Evolutionary conservation across 2,888 invertebrate species (phyloP).

Genomic region (Calliphora vomitoria): DNA sequence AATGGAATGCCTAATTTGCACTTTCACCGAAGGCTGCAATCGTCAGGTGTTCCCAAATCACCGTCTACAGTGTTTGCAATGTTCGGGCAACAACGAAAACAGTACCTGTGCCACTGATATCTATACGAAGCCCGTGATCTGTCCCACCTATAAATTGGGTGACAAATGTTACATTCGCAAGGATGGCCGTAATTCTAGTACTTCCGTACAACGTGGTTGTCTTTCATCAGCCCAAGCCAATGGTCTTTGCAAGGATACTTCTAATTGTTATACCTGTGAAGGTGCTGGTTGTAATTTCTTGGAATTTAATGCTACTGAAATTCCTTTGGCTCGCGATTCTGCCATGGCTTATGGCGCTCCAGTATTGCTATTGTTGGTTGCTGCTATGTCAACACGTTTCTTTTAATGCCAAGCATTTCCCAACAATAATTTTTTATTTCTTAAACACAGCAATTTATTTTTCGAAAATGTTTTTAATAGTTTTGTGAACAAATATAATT

Average conservation of each 20-base stretch:
- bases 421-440: not conserved
- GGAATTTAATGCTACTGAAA: constrained; percentile 74
- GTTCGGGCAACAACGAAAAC: constrained; percentile 77
- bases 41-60: constrained; percentile 80
- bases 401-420: constrained; percentile 34
- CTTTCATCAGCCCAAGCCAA: constrained; percentile 78
- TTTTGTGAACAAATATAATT: constrained; percentile 4
- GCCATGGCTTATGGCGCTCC: constrained; percentile 75
- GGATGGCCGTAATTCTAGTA: constrained; percentile 74
- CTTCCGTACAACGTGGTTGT: constrained; percentile 82
- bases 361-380: constrained; percentile 75
- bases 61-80: constrained; percentile 81
- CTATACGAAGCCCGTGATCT: constrained; percentile 76
- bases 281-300: constrained; percentile 82
- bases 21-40: constrained; percentile 81
- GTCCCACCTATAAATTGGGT: constrained; percentile 80
- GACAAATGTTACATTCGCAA: constrained; percentile 82
- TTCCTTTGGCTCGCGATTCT: constrained; percentile 81
- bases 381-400: constrained; percentile 53
- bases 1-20: constrained; percentile 80
- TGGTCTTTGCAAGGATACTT: constrained; percentile 78
- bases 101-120: constrained; percentile 79
- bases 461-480: constrained; percentile 18
- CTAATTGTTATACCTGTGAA: constrained; percentile 81
- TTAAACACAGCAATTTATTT: constrained; percentile 15